Conservation (phyloP, 2,888 invertebrate genomes). For the Dioctria linearis region DNA sequence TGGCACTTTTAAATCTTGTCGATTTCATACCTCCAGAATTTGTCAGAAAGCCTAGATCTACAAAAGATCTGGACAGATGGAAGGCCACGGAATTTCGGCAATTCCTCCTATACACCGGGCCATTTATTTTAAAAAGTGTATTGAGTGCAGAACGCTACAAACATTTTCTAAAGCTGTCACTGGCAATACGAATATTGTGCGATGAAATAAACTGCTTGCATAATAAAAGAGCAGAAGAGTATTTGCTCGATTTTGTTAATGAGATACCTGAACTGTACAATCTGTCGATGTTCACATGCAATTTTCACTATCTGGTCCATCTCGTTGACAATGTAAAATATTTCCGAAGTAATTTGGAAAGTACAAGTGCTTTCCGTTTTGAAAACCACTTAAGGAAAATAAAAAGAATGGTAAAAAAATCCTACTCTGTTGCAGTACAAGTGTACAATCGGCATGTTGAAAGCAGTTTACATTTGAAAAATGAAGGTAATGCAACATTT, state of each 20-base stretch:
- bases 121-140: conserved; percentile 51
- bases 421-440: neutral
- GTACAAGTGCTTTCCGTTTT: neutral
- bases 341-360: conserved; percentile 32
- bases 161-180: neutral
- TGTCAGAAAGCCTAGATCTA: conserved; percentile 52
- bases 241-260: neutral
- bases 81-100: conserved; percentile 58
- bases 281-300: neutral
- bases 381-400: conserved; percentile 15
- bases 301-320: conserved; percentile 42
- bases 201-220: neutral
- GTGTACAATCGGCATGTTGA: conserved; percentile 17
- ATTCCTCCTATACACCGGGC: conserved; percentile 57
- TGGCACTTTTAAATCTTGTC: neutral
- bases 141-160: conserved; percentile 22
- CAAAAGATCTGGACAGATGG: conserved; percentile 55
- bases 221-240: neutral
- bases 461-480: neutral
- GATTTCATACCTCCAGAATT: conserved; percentile 43
- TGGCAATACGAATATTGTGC: neutral
- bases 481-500: neutral
- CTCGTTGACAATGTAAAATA: conserved; percentile 39
- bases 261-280: neutral
- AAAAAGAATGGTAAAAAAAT: conserved; percentile 13